Conservation (phyloP, 2,888 invertebrate genomes). For the Polydrusus cervinus region DNA sequence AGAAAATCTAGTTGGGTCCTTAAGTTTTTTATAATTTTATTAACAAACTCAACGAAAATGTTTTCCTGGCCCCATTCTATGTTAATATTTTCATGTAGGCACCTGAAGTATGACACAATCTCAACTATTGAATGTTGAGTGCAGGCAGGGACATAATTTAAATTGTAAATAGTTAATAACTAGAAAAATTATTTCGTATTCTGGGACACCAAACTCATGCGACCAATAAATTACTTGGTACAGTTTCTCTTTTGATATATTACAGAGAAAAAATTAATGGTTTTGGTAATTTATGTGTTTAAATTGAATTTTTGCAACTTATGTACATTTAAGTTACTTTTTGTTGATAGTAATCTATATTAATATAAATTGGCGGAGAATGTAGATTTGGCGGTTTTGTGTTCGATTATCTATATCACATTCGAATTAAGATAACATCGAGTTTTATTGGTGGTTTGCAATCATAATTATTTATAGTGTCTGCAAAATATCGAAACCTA, state of each 20-base stretch:
- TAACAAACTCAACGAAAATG: neutral
- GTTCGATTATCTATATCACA: neutral
- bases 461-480: no score
- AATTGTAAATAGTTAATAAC: conserved; percentile 28
- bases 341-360: neutral
- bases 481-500: no score
- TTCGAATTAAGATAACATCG: neutral
- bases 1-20: no score
- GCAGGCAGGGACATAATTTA: conserved; percentile 26
- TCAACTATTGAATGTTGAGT: conserved; percentile 17
- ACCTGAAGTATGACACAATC: conserved; percentile 28
- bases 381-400: neutral
- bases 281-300: neutral
- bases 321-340: neutral
- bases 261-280: conserved; percentile 16
- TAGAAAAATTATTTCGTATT: conserved; percentile 19
- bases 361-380: neutral
- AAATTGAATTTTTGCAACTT: neutral
- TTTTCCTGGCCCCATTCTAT: conserved; percentile 18
- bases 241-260: conserved; percentile 7
- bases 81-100: conserved; percentile 26
- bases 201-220: conserved; percentile 15
- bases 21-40: no score
- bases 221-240: neutral
- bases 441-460: no score